A percentile compares a stretch with the other conserved stretches of the same genome.
Conservation (phyloP, 2,888 invertebrate genomes). For the Petrophora chlorosata region DNA sequence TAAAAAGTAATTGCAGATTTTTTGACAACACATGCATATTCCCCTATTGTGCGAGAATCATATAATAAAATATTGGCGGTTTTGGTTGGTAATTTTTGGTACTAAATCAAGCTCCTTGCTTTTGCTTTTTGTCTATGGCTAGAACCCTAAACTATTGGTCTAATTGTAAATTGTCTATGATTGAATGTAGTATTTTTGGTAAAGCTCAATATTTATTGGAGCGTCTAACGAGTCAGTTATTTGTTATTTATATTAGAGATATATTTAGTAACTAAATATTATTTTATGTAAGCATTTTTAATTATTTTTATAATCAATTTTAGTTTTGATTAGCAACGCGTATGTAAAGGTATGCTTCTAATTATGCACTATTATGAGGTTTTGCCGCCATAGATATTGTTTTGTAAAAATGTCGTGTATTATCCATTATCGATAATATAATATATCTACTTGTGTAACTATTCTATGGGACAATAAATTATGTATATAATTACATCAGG, state of each 20-base stretch:
- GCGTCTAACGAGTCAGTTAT: constrained; percentile 22
- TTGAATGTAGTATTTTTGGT: constrained; percentile 14
- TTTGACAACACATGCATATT: too few relatives aligned
- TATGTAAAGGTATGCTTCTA: constrained; percentile 14
- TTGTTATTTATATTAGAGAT: constrained; percentile 38
- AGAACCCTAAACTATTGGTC: constrained; percentile 17
- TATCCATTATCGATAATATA: too few relatives aligned
- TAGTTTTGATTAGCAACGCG: constrained; percentile 20
- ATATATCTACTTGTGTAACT: constrained; percentile 29
- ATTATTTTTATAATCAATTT: constrained; percentile 23
- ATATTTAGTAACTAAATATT: constrained; percentile 38
- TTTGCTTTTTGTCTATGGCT: background rate
- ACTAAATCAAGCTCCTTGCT: constrained; percentile 1
- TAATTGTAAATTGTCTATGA: constrained; percentile 6
- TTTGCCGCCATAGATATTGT: constrained; percentile 23
- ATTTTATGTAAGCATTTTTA: constrained; percentile 27
- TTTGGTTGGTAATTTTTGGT: background rate
- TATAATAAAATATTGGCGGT: too few relatives aligned
- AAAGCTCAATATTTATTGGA: constrained; percentile 26
- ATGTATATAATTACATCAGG: constrained; percentile 21
- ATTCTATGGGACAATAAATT: constrained; percentile 37
- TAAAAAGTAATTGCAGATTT: too few relatives aligned
- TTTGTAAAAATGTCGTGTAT: constrained; percentile 25
- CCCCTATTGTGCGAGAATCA: too few relatives aligned
- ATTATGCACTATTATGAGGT: constrained; percentile 9